Evolutionary conservation across 2,888 invertebrate species (phyloP).

Genomic region (Octodonta nipae): DNA sequence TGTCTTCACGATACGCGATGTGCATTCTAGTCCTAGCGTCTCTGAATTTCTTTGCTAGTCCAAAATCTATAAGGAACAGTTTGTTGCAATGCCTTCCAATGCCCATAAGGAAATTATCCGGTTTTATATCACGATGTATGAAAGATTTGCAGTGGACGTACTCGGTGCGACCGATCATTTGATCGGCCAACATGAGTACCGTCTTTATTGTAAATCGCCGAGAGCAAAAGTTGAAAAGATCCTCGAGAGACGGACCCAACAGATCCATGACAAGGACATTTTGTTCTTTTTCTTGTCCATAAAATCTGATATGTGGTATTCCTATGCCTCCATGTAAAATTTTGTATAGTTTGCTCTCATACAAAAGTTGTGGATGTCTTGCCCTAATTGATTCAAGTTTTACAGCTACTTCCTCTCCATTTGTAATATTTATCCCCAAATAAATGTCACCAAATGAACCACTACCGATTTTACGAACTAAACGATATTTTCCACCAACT

Average conservation of each 20-base stretch:
- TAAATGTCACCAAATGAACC: constrained; percentile 99
- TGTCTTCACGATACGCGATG: constrained; percentile 93
- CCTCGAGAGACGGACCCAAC: constrained; percentile 92
- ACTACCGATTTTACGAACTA: constrained; percentile 93
- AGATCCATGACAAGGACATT: constrained; percentile 99
- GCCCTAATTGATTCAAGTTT: constrained; percentile 95
- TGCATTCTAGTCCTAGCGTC: constrained; percentile 85
- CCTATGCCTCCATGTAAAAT: constrained; percentile 93
- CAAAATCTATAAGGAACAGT: constrained; percentile 97
- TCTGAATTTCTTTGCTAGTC: constrained; percentile 95
- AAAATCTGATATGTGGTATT: constrained; percentile 90
- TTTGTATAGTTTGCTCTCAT: constrained; percentile 98
- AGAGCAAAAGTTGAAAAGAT: constrained; percentile 98
- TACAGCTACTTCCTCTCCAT: constrained; percentile 96
- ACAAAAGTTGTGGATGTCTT: constrained; percentile 94
- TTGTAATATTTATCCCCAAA: constrained; percentile 80
- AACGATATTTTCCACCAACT: constrained; percentile 84
- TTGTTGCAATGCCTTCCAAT: constrained; percentile 97
- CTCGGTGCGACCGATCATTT: constrained; percentile 86
- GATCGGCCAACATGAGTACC: constrained; percentile 94
- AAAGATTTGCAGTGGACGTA: constrained; percentile 98
- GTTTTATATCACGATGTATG: constrained; percentile 97
- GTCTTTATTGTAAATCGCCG: constrained; percentile 99
- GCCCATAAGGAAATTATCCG: constrained; percentile 97
- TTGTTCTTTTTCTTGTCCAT: constrained; percentile 91